phyloP scores from a whole-genome alignment of 37 sponge, comb jelly and placozoan genomes.

The Halichondria panicea region DNA sequence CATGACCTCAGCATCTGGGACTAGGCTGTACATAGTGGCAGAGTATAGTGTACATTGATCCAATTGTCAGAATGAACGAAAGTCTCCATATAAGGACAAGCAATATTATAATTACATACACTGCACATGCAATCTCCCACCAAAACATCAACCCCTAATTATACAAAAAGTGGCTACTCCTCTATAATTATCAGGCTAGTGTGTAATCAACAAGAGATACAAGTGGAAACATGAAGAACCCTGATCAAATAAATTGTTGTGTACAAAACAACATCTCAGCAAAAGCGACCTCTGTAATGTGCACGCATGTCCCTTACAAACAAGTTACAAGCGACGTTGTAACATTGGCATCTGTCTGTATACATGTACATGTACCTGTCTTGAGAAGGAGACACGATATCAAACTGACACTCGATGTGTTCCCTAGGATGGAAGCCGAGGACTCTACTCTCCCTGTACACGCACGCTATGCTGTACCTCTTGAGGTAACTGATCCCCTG shows the following conservation, averaged over 20 bases:
- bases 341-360: background rate
- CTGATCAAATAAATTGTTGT: too few relatives aligned
- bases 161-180: background rate
- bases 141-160: background rate
- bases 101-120: background rate
- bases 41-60: too few relatives aligned
- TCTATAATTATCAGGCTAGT: background rate
- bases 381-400: constrained; percentile 68
- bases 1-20: constrained; percentile 83
- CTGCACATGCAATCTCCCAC: background rate
- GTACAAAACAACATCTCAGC: too few relatives aligned
- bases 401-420: constrained; percentile 67
- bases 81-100: background rate
- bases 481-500: constrained; percentile 77
- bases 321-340: too few relatives aligned
- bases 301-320: too few relatives aligned
- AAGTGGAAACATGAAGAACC: too few relatives aligned
- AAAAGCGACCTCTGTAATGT: too few relatives aligned
- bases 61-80: too few relatives aligned
- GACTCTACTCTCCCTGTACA: constrained; percentile 58
- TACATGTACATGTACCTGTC: constrained; percentile 8
- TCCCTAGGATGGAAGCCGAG: constrained; percentile 73
- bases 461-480: constrained; percentile 71
- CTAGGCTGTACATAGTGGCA: constrained; percentile 21
- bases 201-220: background rate